phyloP scores from a whole-genome alignment of 1,140 invertebrate species.

The Lasaia peninsularis region DNA sequence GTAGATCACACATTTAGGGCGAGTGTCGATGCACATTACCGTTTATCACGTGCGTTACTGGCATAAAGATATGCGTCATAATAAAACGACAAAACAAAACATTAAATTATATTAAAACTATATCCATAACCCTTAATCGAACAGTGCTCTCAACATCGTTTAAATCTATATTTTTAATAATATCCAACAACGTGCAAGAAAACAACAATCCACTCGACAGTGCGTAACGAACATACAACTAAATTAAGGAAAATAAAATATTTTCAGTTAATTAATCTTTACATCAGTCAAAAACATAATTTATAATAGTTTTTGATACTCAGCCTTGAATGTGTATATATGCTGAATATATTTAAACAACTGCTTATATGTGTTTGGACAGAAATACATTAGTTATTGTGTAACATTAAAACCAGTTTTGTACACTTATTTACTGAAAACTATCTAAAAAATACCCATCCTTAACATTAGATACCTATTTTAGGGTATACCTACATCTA shows the following conservation, averaged over 20 bases:
- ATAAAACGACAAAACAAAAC: slow-evolving; percentile 51
- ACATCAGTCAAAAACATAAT: neutral
- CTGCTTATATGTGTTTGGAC: slow-evolving; percentile 1
- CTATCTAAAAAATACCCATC: slow-evolving; percentile 35
- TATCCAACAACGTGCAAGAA: slow-evolving; percentile 62
- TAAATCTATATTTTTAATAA: slow-evolving; percentile 52
- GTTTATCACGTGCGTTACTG: slow-evolving; percentile 70
- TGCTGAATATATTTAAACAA: neutral
- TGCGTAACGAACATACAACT: slow-evolving; percentile 58
- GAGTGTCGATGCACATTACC: slow-evolving; percentile 40
- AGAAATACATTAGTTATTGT: neutral
- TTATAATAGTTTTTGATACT: neutral
- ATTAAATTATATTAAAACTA: slow-evolving; percentile 49
- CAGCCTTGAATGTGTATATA: neutral
- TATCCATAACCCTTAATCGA: slow-evolving; percentile 65
- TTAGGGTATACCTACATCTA: slow-evolving; percentile 24
- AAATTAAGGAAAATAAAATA: slow-evolving; percentile 22
- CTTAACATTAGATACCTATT: slow-evolving; percentile 30
- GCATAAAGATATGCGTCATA: slow-evolving; percentile 69
- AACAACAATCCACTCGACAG: slow-evolving; percentile 60
- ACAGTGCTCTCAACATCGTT: slow-evolving; percentile 53
- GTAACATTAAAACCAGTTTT: slow-evolving; percentile 16
- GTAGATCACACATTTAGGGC: slow-evolving; percentile 24
- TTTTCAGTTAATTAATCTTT: neutral
- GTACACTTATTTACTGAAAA: slow-evolving; percentile 27